Evolutionary conservation across 2,113 vertebrate genomes (phyloP).

Genomic region (Emydura subglobosa): DNA sequence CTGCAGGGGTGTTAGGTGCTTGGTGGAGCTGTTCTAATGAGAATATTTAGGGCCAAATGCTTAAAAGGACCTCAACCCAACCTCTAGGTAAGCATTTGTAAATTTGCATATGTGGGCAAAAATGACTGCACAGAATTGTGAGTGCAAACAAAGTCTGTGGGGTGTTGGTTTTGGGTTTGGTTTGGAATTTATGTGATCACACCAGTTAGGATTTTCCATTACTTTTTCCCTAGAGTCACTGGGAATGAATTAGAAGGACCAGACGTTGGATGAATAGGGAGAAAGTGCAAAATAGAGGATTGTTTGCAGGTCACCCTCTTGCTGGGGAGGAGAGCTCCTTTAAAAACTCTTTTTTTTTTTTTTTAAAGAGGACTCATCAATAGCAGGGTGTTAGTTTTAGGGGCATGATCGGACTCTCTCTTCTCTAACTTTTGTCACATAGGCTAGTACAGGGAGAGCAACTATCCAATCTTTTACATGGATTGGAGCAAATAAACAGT

Average conservation of each 20-base stretch:
- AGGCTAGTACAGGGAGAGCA: background rate
- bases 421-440: background rate
- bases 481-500: background rate
- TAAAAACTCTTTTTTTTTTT: rapidly evolving
- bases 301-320: background rate
- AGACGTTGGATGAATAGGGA: background rate
- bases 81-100: background rate
- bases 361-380: background rate
- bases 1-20: background rate
- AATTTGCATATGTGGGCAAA: background rate
- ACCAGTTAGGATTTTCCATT: background rate
- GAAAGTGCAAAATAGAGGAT: rapidly evolving
- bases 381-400: background rate
- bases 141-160: background rate
- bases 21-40: background rate
- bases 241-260: background rate
- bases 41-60: background rate
- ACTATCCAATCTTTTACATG: background rate
- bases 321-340: rapidly evolving
- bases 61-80: no score
- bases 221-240: background rate
- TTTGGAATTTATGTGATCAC: background rate
- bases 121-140: background rate
- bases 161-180: background rate
- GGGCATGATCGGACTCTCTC: background rate